Base-by-base conservation (phyloP, 2,888 invertebrate genomes). In the Arrhopalites spinosus region DNA sequence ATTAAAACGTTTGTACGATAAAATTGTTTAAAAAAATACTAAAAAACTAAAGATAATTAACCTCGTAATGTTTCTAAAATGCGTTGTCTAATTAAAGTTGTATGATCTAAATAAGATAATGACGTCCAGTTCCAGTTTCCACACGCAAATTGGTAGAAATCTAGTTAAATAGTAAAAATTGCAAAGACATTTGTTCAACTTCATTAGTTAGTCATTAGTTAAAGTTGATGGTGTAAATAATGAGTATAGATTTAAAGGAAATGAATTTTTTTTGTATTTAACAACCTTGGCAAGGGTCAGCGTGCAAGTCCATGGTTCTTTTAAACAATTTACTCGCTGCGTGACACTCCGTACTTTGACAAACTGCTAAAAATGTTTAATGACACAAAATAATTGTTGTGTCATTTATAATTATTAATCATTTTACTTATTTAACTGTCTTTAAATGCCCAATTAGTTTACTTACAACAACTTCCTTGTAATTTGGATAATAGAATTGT, bases 61-160 rank as follows among this genome's bases (percentile, higher is more conserved):
- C 81, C 78, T 53, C 79, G 66, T 1, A 81, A 56, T 68, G 77
- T 74, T 15, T 78, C 80, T 30, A 81, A 70, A 36, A 80, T 80
- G 45, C 80, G 76, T 27, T 80, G 77, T 59, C 80, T 72, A 77
- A 80, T 81, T 13, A 81, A 77, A 0, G 81, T 81, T 2, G 81
- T 81, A 53, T 81, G 73, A 20, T 73, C 73, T 20, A 73, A 23
- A 20, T 73, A 73, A 11, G 73, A 30, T 13, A 3, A 3, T 8
- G 66, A 50, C 1, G 73, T 29, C 73, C 66, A 66, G 30, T 66
- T 73, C 66, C 47, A 66, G 3, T 53, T 47, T 1, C 73, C 73
- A 45, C 73, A 73, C 7, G 66, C 66, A 66, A 29, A 73, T 27
- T 73, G 23, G 64, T 64, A 64, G 25, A 73, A 73, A 43, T 61